Conservation (phyloP, 2,113 vertebrate genomes). For the Microtus ochrogaster region DNA sequence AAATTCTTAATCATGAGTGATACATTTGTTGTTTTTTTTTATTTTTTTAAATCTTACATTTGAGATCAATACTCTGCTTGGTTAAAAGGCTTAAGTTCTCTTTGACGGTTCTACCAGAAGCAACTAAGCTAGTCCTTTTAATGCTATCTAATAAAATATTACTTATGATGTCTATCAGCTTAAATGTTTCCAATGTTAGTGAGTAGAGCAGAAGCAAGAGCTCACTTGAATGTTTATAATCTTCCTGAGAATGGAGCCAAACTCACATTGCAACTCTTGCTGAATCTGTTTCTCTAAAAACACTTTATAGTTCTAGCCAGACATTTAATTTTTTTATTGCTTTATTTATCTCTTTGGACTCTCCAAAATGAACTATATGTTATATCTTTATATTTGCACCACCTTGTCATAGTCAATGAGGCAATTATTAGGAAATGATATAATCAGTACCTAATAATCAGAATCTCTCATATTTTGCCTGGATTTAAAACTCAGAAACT, state of each 20-base stretch:
- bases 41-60: not conserved
- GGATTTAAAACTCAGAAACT: not conserved
- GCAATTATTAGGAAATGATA: not conserved
- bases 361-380: not conserved
- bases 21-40: not conserved
- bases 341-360: not conserved
- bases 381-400: not conserved
- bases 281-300: not conserved
- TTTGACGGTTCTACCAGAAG: not conserved
- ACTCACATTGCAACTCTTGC: not conserved
- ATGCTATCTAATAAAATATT: not conserved
- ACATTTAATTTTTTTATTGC: not conserved
- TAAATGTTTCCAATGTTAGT: not conserved
- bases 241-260: not conserved
- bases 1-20: not conserved
- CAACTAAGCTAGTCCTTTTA: not conserved
- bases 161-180: not conserved
- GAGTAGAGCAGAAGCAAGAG: no score
- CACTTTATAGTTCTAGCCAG: accelerated
- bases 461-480: not conserved
- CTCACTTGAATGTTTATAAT: not conserved
- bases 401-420: not conserved
- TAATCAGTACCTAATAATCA: not conserved
- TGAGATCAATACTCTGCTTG: not conserved
- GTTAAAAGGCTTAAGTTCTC: not conserved